A percentile compares a stretch with the other conserved stretches of the same genome.
Evolutionary conservation across 1,140 invertebrate genomes (phyloP).

Genomic region (Theocolax elegans): DNA sequence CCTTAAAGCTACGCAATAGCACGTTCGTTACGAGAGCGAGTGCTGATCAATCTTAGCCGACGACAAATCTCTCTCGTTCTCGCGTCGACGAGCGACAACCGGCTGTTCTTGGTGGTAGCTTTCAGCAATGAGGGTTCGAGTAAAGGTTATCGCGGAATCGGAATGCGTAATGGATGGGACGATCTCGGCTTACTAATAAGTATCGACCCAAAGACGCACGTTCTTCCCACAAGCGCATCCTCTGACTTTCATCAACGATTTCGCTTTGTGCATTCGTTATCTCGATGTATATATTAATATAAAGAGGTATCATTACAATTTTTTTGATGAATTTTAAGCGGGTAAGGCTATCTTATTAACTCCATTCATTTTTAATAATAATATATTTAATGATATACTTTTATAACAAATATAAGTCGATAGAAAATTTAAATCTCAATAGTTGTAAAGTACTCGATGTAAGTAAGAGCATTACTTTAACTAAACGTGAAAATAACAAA

Average conservation of each 20-base stretch:
- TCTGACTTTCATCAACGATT: background rate
- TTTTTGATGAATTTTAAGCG: too few relatives aligned
- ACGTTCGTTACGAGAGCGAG: background rate
- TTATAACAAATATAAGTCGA: too few relatives aligned
- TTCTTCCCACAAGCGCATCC: constrained; percentile 23
- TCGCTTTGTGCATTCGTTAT: constrained; percentile 6
- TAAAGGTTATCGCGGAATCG: constrained; percentile 64
- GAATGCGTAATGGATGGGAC: constrained; percentile 64
- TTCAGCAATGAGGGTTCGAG: constrained; percentile 40
- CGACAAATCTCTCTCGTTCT: constrained; percentile 56
- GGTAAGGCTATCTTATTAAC: too few relatives aligned
- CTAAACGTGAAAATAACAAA: too few relatives aligned
- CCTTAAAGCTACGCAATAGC: background rate
- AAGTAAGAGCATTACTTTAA: too few relatives aligned
- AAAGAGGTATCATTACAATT: background rate
- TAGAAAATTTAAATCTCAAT: too few relatives aligned
- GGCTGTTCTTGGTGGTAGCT: background rate
- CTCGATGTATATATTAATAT: background rate
- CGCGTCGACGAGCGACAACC: constrained; percentile 54
- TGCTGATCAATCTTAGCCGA: constrained; percentile 50
- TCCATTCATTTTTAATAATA: too few relatives aligned
- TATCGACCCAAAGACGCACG: constrained; percentile 28
- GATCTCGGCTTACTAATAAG: constrained; percentile 63
- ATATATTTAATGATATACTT: too few relatives aligned
- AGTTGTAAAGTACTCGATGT: too few relatives aligned